These are phyloP conservation scores for Sylvietta virens DNA, from an alignment of 2,113 vertebrate species.

Conservation along the genomic window DNA sequence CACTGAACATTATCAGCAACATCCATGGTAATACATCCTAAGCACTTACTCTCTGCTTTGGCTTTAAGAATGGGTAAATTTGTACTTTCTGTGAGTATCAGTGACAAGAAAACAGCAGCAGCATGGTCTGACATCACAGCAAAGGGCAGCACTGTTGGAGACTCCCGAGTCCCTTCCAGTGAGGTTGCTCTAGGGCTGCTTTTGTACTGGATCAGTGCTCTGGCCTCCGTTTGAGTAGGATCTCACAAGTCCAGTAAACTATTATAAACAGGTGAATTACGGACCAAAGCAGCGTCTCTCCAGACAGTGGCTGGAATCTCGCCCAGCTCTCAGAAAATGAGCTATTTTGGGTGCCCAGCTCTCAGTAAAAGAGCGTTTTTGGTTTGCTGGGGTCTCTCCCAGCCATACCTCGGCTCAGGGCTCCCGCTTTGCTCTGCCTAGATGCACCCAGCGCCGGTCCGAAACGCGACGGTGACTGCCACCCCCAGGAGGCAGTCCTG, in stretches of 20 bases:
- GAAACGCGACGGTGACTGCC: not conserved
- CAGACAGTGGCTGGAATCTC: not conserved
- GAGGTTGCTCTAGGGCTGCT: not conserved
- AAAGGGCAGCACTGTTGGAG: not conserved
- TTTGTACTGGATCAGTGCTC: not conserved
- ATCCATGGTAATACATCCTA: not conserved
- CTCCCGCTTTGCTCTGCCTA: not conserved
- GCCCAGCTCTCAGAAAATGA: not conserved
- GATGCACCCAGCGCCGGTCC: not conserved
- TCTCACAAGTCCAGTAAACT: not conserved
- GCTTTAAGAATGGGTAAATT: not conserved
- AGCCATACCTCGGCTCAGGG: not conserved
- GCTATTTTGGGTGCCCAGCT: not conserved
- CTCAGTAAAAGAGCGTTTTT: not conserved
- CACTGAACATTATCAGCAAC: not conserved
- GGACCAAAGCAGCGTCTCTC: not conserved
- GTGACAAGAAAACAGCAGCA: not conserved
- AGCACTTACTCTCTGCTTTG: not conserved
- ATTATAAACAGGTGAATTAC: conserved; percentile 1
- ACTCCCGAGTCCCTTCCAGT: not conserved
- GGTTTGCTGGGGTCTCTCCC: not conserved
- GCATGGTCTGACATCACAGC: not conserved
- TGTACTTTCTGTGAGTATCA: not conserved
- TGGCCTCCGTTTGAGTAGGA: not conserved
- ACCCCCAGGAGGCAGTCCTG: not conserved